These are phyloP conservation scores for Bacillus rossius DNA, from an alignment of 1,140 invertebrate genomes.

Conservation along the genomic window DNA sequence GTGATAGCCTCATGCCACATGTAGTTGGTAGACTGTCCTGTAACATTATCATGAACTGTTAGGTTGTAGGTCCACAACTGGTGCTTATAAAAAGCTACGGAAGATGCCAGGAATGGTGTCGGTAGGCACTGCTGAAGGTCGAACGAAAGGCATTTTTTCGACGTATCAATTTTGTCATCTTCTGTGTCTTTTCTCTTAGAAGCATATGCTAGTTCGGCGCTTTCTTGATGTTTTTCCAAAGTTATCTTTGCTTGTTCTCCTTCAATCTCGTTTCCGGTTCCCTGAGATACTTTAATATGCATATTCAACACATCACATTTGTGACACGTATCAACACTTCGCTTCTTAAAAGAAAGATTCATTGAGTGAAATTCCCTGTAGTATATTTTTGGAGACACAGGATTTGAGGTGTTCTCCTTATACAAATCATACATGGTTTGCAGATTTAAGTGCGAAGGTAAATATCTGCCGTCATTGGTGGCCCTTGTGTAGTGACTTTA, in stretches of 20 bases:
- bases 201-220: constrained; percentile 9
- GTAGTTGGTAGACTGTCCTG: constrained; percentile 25
- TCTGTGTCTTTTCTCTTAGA: constrained; percentile 4
- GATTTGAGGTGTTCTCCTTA: constrained; percentile 3
- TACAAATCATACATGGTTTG: constrained; percentile 15
- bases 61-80: constrained; percentile 39
- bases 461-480: constrained; percentile 12
- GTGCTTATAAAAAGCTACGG: constrained; percentile 34
- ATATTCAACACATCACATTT: constrained; percentile 20
- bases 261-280: background rate
- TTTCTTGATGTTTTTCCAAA: constrained; percentile 7
- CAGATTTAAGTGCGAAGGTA: constrained; percentile 13
- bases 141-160: constrained; percentile 24
- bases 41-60: constrained; percentile 31
- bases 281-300: constrained; percentile 14
- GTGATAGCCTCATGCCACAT: constrained; percentile 36
- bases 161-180: constrained; percentile 7
- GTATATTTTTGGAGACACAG: constrained; percentile 18
- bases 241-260: background rate
- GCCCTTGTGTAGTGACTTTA: background rate
- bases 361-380: constrained; percentile 14
- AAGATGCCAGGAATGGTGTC: constrained; percentile 29
- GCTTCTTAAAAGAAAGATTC: constrained; percentile 26
- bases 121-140: constrained; percentile 37
- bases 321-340: constrained; percentile 24